Evolutionary conservation across 2,797 vertebrate species (phyloP).

Genomic region (Chaenodraco wilsoni): DNA sequence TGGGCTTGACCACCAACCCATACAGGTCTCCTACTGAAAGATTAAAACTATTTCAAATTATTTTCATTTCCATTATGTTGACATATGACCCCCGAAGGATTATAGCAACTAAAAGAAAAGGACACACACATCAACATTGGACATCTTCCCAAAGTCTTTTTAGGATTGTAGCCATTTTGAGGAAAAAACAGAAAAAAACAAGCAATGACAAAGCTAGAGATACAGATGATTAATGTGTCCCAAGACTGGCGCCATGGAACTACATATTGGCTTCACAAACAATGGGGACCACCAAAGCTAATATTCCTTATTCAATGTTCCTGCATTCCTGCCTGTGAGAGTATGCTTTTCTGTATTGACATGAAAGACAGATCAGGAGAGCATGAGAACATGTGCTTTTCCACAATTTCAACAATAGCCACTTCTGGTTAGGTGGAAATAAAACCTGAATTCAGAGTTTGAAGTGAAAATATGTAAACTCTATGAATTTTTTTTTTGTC

Average conservation of each 20-base stretch:
- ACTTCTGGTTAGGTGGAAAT: too few species aligned
- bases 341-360: conserved; percentile 18
- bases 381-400: neutral
- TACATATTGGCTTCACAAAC: conserved; percentile 20
- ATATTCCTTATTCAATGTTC: conserved; percentile 45
- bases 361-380: neutral
- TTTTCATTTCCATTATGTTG: conserved; percentile 16
- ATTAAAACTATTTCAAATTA: conserved; percentile 1
- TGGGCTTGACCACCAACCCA: neutral
- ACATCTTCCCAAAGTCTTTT: conserved; percentile 23
- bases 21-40: conserved; percentile 4
- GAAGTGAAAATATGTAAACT: too few species aligned
- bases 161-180: conserved; percentile 27
- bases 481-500: too few species aligned
- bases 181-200: conserved; percentile 17
- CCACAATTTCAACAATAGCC: too few species aligned
- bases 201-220: conserved; percentile 42
- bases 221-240: conserved; percentile 55
- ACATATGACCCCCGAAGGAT: conserved; percentile 5
- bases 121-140: conserved; percentile 13
- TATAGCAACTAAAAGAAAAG: neutral
- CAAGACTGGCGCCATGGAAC: conserved; percentile 22
- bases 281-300: conserved; percentile 38
- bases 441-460: too few species aligned
- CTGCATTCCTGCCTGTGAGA: conserved; percentile 17